Conservation (phyloP, 30 jellyfish, hydroid and myxozoan species). For the Hydra vulgaris region DNA sequence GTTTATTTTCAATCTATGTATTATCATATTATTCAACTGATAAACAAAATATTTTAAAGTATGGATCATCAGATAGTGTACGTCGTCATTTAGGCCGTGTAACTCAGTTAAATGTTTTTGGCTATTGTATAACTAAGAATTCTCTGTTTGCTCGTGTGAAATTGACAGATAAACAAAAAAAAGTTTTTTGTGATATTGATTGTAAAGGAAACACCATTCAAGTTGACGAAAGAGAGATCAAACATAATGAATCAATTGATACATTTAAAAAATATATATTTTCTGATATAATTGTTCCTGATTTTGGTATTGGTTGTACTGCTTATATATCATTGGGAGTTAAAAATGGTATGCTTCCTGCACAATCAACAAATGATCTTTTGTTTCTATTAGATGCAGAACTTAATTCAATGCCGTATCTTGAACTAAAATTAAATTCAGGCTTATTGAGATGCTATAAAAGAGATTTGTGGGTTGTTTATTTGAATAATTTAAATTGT, state of each 20-base stretch:
- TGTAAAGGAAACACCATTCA: too few relatives aligned
- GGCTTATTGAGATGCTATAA: conserved; percentile 33
- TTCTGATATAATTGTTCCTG: conserved; percentile 1
- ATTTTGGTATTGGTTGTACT: conserved; percentile 42
- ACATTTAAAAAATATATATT: neutral
- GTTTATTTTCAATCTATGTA: neutral
- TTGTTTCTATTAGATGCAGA: conserved; percentile 22
- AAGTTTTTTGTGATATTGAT: conserved; percentile 51
- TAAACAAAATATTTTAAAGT: neutral
- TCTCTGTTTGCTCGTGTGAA: conserved; percentile 38
- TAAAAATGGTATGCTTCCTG: conserved; percentile 30
- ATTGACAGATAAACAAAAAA: conserved; percentile 29
- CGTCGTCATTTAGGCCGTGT: conserved; percentile 23
- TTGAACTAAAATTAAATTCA: conserved; percentile 12
- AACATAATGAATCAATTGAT: neutral
- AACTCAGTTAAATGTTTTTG: conserved; percentile 25
- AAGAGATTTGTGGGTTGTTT: conserved; percentile 44
- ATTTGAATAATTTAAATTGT: conserved; percentile 27
- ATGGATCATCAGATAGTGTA: conserved; percentile 6
- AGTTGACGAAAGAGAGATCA: too few relatives aligned
- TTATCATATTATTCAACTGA: conserved; percentile 6
- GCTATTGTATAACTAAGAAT: conserved; percentile 41
- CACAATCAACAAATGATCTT: conserved; percentile 25
- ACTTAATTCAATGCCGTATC: conserved; percentile 5
- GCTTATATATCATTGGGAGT: conserved; percentile 59